A percentile compares a stretch with the other conserved stretches of the same genome.
Evolutionary conservation across 2,888 invertebrate genomes (phyloP).

Genomic region (Urechis unicinctus): DNA sequence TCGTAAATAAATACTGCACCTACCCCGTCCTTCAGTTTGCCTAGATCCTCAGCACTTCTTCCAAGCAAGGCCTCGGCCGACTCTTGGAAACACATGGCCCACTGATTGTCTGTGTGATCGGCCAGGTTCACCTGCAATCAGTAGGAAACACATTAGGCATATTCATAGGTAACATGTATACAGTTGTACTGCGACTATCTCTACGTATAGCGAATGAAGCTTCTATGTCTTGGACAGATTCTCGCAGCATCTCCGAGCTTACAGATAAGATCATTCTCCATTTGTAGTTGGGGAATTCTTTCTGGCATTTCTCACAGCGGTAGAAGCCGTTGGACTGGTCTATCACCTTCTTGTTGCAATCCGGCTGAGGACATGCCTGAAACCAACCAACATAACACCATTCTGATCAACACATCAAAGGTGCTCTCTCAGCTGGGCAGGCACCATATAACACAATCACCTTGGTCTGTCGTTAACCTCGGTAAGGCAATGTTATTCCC

Average conservation of each 20-base stretch:
- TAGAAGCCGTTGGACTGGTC: conserved; percentile 82
- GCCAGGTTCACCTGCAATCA: conserved; percentile 69
- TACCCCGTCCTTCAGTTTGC: conserved; percentile 56
- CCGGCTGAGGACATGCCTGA: conserved; percentile 74
- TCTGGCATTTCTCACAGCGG: conserved; percentile 90
- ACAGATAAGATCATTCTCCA: conserved; percentile 73
- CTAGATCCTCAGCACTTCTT: conserved; percentile 56
- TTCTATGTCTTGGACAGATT: background rate
- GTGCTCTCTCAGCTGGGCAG: too few species aligned
- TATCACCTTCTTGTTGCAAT: conserved; percentile 91
- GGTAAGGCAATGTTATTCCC: background rate
- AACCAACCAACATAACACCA: too few species aligned
- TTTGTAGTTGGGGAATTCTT: conserved; percentile 76
- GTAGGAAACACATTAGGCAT: background rate
- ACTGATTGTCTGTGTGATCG: conserved; percentile 80
- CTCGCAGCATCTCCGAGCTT: background rate
- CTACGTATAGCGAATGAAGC: background rate
- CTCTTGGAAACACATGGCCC: conserved; percentile 82
- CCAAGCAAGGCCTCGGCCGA: conserved; percentile 41
- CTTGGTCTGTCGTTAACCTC: too few species aligned
- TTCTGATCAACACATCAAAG: too few species aligned
- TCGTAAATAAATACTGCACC: conserved; percentile 14
- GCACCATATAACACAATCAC: too few species aligned
- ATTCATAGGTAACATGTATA: background rate
- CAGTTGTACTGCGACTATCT: background rate